Evolutionary conservation across 2,113 vertebrate genomes (phyloP).

Genomic region (Todiramphus saurophagus): DNA sequence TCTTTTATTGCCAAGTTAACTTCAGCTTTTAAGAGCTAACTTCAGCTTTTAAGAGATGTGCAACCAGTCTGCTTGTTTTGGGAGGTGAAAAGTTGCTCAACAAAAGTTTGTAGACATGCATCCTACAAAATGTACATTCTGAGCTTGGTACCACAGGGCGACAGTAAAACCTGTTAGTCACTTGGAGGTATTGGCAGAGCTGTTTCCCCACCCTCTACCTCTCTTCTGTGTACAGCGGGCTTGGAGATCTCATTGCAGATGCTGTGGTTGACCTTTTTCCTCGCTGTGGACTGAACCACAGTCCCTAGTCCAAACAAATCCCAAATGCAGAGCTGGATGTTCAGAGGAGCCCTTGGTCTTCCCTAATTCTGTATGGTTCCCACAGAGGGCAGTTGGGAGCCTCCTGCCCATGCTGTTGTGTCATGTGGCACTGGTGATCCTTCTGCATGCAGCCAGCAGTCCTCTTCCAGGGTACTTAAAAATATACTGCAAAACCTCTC

Average conservation of each 20-base stretch:
- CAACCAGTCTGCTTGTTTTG: neutral
- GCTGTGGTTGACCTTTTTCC: neutral
- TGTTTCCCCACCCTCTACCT: neutral
- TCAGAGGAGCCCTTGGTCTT: neutral
- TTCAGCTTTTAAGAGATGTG: conserved; percentile 42
- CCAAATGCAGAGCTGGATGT: neutral
- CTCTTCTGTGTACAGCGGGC: neutral
- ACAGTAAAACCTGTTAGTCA: neutral
- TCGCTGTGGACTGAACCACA: neutral
- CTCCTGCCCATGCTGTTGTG: fast-evolving
- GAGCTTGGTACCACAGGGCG: neutral
- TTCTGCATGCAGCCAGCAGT: neutral
- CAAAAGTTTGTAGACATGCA: neutral
- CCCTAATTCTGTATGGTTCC: neutral
- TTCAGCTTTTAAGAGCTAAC: conserved; percentile 35
- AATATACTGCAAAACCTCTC: neutral
- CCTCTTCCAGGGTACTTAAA: neutral
- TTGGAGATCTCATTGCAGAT: neutral
- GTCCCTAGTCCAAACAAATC: neutral
- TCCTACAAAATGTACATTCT: neutral
- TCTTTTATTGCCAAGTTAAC: conserved; percentile 9
- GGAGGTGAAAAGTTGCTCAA: neutral
- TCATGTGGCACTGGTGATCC: neutral
- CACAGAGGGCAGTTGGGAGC: neutral
- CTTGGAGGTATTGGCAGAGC: neutral